Conservation (phyloP, 2,888 invertebrate genomes). For the Chelonus formosanus region DNA sequence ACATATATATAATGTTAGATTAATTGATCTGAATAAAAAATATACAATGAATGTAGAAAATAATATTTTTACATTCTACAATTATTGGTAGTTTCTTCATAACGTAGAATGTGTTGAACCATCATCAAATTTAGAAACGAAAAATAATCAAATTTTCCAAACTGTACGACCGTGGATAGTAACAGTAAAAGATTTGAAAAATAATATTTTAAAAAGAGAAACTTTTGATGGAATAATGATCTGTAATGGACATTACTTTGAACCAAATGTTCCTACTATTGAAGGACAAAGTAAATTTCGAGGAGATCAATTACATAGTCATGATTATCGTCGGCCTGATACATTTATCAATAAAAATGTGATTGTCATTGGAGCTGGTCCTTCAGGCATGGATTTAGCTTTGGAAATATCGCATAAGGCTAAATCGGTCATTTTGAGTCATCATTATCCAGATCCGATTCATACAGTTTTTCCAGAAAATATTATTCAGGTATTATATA, state of each 20-base stretch:
- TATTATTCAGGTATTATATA: slow-evolving; percentile 64
- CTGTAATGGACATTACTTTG: slow-evolving; percentile 68
- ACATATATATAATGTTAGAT: slow-evolving; percentile 13
- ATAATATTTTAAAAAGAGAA: slow-evolving; percentile 44
- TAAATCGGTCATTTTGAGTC: slow-evolving; percentile 72
- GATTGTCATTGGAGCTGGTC: slow-evolving; percentile 62
- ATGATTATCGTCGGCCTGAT: slow-evolving; percentile 62
- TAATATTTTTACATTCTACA: not conserved
- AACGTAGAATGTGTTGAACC: slow-evolving; percentile 57
- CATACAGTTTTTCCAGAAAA: slow-evolving; percentile 74
- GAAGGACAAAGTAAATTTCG: slow-evolving; percentile 63
- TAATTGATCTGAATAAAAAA: not conserved
- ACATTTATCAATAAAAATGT: slow-evolving; percentile 56
- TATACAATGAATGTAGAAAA: not conserved
- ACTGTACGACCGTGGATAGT: slow-evolving; percentile 55
- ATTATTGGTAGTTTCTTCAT: slow-evolving; percentile 52
- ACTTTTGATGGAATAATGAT: slow-evolving; percentile 63
- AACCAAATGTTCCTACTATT: slow-evolving; percentile 65
- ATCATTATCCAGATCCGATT: slow-evolving; percentile 73
- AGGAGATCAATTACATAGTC: slow-evolving; percentile 61
- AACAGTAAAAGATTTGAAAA: slow-evolving; percentile 54
- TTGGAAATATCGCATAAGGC: slow-evolving; percentile 60
- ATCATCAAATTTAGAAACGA: slow-evolving; percentile 3
- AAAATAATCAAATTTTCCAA: slow-evolving; percentile 19
- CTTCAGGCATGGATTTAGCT: slow-evolving; percentile 64